Evolutionary conservation across 2,797 vertebrate species (phyloP).

Genomic region (Acanthiza pusilla): DNA sequence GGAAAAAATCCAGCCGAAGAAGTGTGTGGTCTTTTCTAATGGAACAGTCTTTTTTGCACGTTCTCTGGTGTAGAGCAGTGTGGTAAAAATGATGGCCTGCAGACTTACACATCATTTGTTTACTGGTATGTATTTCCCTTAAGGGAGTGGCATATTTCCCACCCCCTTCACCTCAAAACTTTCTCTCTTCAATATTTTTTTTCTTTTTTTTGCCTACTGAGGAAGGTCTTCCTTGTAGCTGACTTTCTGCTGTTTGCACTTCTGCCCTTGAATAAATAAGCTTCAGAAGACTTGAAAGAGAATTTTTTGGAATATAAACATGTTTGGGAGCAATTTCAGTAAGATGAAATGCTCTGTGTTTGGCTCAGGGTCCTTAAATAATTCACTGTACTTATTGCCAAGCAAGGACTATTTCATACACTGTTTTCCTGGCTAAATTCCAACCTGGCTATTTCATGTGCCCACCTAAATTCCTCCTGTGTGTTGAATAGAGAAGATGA

Average conservation of each 20-base stretch:
- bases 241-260: not conserved
- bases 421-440: slow-evolving; percentile 1
- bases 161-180: not conserved
- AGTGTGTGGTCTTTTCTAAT: slow-evolving; percentile 47
- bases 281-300: slow-evolving; percentile 23
- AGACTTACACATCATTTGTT: not conserved
- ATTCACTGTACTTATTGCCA: not conserved
- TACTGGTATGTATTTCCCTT: not conserved
- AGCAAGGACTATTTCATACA: not conserved
- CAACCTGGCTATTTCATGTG: not conserved
- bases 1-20: not conserved
- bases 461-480: slow-evolving; percentile 14
- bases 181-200: not conserved
- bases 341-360: slow-evolving; percentile 29
- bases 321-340: slow-evolving; percentile 16
- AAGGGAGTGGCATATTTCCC: not conserved
- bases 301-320: not conserved
- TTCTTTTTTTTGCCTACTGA: not conserved
- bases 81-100: not conserved
- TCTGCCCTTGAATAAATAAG: slow-evolving; percentile 1
- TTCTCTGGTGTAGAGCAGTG: not conserved
- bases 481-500: not conserved
- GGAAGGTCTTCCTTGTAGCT: not conserved
- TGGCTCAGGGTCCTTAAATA: slow-evolving; percentile 7
- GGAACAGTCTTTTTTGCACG: slow-evolving; percentile 24